A percentile compares a stretch with the other conserved stretches of the same genome.
Evolutionary conservation across 2,113 vertebrate genomes (phyloP).

Genomic region (Limanda limanda): DNA sequence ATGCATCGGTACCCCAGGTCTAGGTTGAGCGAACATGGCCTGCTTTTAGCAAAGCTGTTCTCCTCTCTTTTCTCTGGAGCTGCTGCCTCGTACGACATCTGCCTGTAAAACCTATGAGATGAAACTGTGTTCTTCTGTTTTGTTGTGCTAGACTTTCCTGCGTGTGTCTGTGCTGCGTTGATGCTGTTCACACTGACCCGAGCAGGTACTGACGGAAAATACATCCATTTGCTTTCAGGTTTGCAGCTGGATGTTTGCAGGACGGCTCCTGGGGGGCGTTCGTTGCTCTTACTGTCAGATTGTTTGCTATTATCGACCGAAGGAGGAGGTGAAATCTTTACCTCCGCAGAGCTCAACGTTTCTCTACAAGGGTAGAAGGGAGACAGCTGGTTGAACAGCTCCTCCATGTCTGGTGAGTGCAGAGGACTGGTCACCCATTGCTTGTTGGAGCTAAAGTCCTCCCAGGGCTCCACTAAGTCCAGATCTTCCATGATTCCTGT

Average conservation of each 20-base stretch:
- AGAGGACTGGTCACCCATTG: constrained; percentile 98
- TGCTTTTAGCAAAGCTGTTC: constrained; percentile 62
- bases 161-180: constrained; percentile 52
- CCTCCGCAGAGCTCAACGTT: constrained; percentile 38
- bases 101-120: constrained; percentile 76
- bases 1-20: constrained; percentile 79
- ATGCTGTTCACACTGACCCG: constrained; percentile 32
- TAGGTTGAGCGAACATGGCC: constrained; percentile 83
- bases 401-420: constrained; percentile 91
- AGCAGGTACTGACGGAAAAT: constrained; percentile 35
- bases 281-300: constrained; percentile 20
- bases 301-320: constrained; percentile 34
- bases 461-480: constrained; percentile 94
- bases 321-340: constrained; percentile 35
- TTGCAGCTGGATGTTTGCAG: constrained; percentile 49
- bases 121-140: constrained; percentile 70
- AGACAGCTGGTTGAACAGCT: constrained; percentile 77
- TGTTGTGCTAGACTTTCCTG: constrained; percentile 51
- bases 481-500: constrained; percentile 84
- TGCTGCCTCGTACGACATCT: constrained; percentile 76
- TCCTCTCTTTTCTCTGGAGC: constrained; percentile 71
- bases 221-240: constrained; percentile 53
- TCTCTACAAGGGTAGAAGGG: constrained; percentile 41
- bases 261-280: constrained; percentile 41
- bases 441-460: constrained; percentile 84